A percentile compares a stretch with the other conserved stretches of the same genome.
Evolutionary conservation across 2,888 invertebrate species (phyloP).

Genomic region (Sepiola atlantica): DNA sequence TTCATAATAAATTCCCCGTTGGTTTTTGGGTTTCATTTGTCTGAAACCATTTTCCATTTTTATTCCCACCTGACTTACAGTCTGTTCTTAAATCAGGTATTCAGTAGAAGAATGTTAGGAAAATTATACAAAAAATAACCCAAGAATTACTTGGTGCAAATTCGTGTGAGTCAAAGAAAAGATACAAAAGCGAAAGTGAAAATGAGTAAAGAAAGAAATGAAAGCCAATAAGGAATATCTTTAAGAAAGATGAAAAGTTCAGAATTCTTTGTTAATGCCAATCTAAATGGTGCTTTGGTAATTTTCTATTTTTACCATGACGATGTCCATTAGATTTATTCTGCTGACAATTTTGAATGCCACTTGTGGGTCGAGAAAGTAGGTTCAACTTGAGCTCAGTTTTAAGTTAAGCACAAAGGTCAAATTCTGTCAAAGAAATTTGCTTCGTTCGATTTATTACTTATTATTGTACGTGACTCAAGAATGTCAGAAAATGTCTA

Average conservation of each 20-base stretch:
- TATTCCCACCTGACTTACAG: not conserved
- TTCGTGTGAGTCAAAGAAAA: not conserved
- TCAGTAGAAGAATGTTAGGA: not conserved
- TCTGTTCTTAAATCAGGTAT: conserved; percentile 18
- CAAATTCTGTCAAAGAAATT: not conserved
- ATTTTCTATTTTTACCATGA: not conserved
- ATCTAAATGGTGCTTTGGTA: not conserved
- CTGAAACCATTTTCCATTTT: not conserved
- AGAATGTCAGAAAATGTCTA: too few species aligned
- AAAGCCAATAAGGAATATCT: not conserved
- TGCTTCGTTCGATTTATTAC: not conserved
- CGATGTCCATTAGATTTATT: conserved; percentile 2
- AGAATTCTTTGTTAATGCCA: not conserved
- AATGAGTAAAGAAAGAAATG: not conserved
- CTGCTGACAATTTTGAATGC: not conserved
- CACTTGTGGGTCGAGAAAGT: conserved; percentile 32
- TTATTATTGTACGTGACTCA: too few species aligned
- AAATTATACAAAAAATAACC: not conserved
- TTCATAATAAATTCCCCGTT: not conserved
- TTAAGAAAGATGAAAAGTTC: not conserved
- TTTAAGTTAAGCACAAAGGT: not conserved
- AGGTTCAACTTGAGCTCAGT: not conserved
- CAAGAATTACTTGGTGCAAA: not conserved
- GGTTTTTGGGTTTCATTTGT: conserved; percentile 1
- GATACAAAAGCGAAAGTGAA: not conserved